Evolutionary conservation across 2,888 invertebrate species (phyloP).

Genomic region (Ephialtes manifestator): DNA sequence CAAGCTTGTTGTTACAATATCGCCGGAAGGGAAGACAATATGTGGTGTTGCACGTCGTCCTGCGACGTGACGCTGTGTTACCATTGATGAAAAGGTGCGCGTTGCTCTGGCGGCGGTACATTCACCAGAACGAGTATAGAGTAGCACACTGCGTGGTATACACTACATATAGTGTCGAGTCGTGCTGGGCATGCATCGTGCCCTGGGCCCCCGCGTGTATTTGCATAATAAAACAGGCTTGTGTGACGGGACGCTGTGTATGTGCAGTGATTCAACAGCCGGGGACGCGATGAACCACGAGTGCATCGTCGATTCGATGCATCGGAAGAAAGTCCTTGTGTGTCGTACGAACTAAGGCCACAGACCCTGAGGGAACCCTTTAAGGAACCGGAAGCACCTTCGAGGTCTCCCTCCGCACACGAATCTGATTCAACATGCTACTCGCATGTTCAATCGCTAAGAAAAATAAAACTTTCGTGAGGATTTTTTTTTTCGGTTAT

Average conservation of each 20-base stretch:
- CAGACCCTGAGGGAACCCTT: slow-evolving; percentile 40
- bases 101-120: slow-evolving; percentile 29
- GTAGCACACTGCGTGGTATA: slow-evolving; percentile 21
- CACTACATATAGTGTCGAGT: slow-evolving; percentile 52
- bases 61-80: slow-evolving; percentile 50
- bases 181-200: slow-evolving; percentile 68
- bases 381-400: slow-evolving; percentile 61
- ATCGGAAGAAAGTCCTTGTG: slow-evolving; percentile 30
- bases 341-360: slow-evolving; percentile 34
- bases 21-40: slow-evolving; percentile 66
- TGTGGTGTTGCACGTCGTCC: slow-evolving; percentile 54
- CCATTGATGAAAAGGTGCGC: slow-evolving; percentile 63
- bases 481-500: not conserved
- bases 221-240: slow-evolving; percentile 83
- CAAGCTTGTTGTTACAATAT: slow-evolving; percentile 42
- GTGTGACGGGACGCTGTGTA: slow-evolving; percentile 59
- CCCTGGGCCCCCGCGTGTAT: slow-evolving; percentile 74
- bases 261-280: slow-evolving; percentile 68
- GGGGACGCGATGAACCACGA: slow-evolving; percentile 63
- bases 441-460: not conserved
- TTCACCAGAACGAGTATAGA: slow-evolving; percentile 54
- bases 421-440: slow-evolving; percentile 26
- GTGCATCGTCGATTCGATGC: slow-evolving; percentile 60
- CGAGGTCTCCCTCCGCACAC: slow-evolving; percentile 35
- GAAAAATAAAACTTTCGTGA: not conserved